These are phyloP conservation scores for Melanaphis sacchari DNA, from an alignment of 1,140 invertebrate species.

Conservation along the genomic window DNA sequence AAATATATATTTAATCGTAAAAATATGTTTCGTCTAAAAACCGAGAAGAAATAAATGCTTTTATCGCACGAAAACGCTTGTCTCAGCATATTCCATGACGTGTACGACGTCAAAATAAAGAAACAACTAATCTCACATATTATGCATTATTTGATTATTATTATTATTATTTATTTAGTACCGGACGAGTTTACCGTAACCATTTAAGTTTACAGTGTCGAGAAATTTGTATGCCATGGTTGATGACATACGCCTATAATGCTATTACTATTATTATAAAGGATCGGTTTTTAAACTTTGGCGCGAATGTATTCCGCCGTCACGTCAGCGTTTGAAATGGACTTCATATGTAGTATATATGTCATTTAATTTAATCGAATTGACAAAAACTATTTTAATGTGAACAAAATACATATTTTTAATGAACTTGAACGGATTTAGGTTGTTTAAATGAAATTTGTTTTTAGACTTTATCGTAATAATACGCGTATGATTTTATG, in stretches of 20 bases:
- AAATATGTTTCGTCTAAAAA: background rate
- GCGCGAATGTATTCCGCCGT: background rate
- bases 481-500: too few species aligned
- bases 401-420: too few species aligned
- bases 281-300: background rate
- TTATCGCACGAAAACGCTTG: constrained; percentile 25
- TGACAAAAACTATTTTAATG: background rate
- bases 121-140: background rate
- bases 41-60: background rate
- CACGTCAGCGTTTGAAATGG: background rate
- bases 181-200: background rate
- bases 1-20: background rate
- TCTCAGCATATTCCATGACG: background rate
- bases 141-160: background rate
- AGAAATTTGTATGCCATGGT: background rate
- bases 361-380: too few species aligned
- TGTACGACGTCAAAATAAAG: background rate
- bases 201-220: background rate
- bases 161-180: background rate
- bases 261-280: background rate
- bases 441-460: background rate
- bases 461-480: background rate
- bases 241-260: background rate
- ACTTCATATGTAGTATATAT: background rate
- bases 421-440: background rate